Percentiles rank a stretch among this genome's conserved stretches.
Conservation (phyloP, 2,113 vertebrate species). For the Tenrec ecaudatus region DNA sequence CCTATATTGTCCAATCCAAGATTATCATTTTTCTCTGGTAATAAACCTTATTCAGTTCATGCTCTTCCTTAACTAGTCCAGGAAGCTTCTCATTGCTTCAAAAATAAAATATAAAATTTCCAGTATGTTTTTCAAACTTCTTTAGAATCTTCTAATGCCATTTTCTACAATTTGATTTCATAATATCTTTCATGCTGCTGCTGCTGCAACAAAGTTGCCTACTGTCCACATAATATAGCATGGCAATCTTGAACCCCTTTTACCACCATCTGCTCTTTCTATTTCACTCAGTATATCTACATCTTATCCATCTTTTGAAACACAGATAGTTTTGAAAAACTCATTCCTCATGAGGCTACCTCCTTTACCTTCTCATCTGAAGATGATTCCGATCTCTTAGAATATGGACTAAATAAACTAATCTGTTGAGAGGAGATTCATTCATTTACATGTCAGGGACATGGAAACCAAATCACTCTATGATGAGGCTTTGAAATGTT, state of each 20-base stretch:
- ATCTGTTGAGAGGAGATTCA: not conserved
- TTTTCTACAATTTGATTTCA: slow-evolving; percentile 17
- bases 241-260: not conserved
- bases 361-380: not conserved
- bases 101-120: slow-evolving; percentile 33
- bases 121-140: not conserved
- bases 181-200: not conserved
- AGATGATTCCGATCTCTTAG: not conserved
- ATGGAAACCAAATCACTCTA: not conserved
- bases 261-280: not conserved
- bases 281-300: not conserved
- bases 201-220: not conserved
- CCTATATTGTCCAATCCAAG: slow-evolving; percentile 18
- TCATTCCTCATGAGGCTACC: not conserved
- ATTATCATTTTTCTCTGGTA: not conserved
- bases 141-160: not conserved
- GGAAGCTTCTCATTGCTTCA: not conserved
- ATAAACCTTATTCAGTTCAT: not conserved
- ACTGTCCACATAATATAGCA: not conserved
- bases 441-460: not conserved
- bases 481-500: too few relatives aligned
- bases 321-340: not conserved
- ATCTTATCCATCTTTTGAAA: not conserved
- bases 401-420: slow-evolving; percentile 1
- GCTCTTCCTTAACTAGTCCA: not conserved